Base-by-base conservation (phyloP, 2,113 vertebrate species). In the Cavia aperea region DNA sequence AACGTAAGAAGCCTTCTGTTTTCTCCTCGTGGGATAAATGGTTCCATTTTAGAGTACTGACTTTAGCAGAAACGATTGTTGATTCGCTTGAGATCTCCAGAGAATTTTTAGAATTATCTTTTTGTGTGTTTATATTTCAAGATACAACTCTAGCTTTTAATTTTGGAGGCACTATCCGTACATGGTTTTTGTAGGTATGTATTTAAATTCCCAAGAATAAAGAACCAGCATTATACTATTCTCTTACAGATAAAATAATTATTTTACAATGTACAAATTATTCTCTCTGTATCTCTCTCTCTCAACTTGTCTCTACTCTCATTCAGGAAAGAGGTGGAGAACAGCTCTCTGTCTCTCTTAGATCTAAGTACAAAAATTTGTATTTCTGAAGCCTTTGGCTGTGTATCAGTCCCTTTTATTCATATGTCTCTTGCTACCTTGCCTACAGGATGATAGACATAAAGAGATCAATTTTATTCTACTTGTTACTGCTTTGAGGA, bases 1-100 rank as follows among this genome's bases (percentile, higher is more conserved):
- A 82, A 19, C 33, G 62, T 56, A 89, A 93, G 58, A 87, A 81
- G 73, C 12, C 46, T n/a, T 68, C 46, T 90, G 5, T 81, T 63
- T 56, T 51, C 14, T 26, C n/a, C 26, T 29, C 7, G 39, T 54
- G 23, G 73, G 79, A 3, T 86, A 86, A 72, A 72, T 90, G 31
- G 15, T 54, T 94, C 13, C 43, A 73, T 86, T 73, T 6, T 12
- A 73, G 49, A 51, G 10, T 66, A 56, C 26, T 68, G 70, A 70
- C 72, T 70, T 63, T 75, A 81, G 75, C 14, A 51, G 4, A 88
- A 78, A 88, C 7, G 16, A 10, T 51, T 15, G 75, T 11, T 70
- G 36, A 86, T 29, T 18, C 63, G 62, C 11, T 46, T 14, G 23
- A 84, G 4, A 12, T 18, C 46, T 88, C 83, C 19, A 81, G 73